A percentile compares a stretch with the other conserved stretches of the same genome.
Conservation (phyloP, 2,113 vertebrate species). For the Clarias macrocephalus region DNA sequence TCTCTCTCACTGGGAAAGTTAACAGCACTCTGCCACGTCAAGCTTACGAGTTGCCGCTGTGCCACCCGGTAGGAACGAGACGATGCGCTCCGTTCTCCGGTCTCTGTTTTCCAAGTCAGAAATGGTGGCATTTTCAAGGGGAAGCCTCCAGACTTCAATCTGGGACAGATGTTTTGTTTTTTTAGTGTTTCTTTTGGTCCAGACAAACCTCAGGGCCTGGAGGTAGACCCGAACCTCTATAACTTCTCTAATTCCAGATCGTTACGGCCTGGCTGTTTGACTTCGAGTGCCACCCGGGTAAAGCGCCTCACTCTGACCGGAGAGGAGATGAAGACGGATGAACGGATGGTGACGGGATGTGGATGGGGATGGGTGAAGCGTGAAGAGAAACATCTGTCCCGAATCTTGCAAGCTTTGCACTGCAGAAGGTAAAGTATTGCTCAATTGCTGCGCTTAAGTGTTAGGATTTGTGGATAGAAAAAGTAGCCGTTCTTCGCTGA, state of each 20-base stretch:
- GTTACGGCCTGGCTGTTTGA: slow-evolving; percentile 16
- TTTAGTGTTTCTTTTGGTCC: not conserved
- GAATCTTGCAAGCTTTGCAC: not conserved
- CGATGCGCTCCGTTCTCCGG: not conserved
- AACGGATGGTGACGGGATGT: too few species aligned
- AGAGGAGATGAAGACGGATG: not conserved
- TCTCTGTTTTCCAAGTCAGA: slow-evolving; percentile 8
- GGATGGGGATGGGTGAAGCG: not conserved
- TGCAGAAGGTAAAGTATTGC: slow-evolving; percentile 39
- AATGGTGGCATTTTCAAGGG: not conserved
- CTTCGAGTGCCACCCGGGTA: not conserved
- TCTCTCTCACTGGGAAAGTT: slow-evolving; percentile 69
- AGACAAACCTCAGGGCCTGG: not conserved
- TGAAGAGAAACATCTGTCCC: slow-evolving; percentile 30
- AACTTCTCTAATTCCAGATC: not conserved
- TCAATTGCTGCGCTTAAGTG: not conserved
- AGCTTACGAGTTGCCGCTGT: slow-evolving; percentile 63
- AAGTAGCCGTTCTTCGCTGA: not conserved
- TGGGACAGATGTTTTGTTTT: not conserved
- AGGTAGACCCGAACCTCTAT: not conserved
- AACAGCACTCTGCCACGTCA: slow-evolving; percentile 91
- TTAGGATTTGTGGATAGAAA: not conserved
- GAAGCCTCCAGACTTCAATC: not conserved
- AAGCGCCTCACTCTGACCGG: not conserved
- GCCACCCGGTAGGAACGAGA: slow-evolving; percentile 31